A percentile compares a stretch with the other conserved stretches of the same genome.
Evolutionary conservation across 2,797 vertebrate genomes (phyloP).

Genomic region (Pelochelys cantorii): DNA sequence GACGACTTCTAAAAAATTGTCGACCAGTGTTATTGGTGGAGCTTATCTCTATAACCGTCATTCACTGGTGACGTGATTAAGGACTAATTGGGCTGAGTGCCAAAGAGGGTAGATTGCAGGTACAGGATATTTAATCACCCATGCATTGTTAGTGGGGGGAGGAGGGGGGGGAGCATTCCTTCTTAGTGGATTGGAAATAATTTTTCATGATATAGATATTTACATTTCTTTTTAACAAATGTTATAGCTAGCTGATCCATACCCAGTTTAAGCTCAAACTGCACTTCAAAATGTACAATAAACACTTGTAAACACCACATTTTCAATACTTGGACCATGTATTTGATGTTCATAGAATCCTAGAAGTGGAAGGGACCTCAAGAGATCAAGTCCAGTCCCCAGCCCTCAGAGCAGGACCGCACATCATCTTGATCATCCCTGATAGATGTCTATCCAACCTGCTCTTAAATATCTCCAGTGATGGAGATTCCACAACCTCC

Average conservation of each 20-base stretch:
- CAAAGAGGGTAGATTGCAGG: background rate
- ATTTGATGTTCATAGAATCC: background rate
- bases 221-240: background rate
- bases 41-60: too few species aligned
- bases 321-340: background rate
- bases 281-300: background rate
- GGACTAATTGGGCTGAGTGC: too few species aligned
- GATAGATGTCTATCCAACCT: too few species aligned
- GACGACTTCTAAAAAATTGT: too few species aligned
- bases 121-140: background rate
- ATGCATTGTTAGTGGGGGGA: background rate
- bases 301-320: background rate
- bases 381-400: too few species aligned
- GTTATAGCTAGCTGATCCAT: fast-evolving
- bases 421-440: too few species aligned
- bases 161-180: background rate
- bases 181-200: background rate
- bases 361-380: too few species aligned
- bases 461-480: too few species aligned
- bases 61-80: too few species aligned
- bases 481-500: too few species aligned
- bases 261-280: background rate
- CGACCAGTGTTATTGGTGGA: too few species aligned
- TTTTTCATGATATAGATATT: background rate
- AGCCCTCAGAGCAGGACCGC: too few species aligned